Conservation (phyloP, 2,113 vertebrate species). For the Aphyosemion australe region DNA sequence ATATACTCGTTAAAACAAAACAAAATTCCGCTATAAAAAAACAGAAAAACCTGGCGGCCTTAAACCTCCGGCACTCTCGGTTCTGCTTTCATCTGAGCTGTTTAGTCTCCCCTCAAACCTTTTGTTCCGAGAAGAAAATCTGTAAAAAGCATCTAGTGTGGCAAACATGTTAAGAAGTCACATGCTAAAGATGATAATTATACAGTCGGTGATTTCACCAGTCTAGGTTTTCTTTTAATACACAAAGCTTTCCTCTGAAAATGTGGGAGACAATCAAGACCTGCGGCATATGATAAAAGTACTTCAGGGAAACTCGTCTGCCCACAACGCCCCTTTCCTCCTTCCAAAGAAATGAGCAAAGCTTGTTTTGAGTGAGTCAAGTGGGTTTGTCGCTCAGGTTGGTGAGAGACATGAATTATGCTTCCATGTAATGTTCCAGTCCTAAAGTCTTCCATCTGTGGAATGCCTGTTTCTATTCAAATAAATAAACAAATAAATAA, state of each 20-base stretch:
- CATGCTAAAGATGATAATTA: constrained; percentile 51
- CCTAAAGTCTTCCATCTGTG: too few relatives aligned
- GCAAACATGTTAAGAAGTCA: constrained; percentile 51
- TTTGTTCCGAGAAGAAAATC: constrained; percentile 51
- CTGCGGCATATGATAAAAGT: constrained; percentile 43
- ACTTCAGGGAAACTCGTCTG: constrained; percentile 63
- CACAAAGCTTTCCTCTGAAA: constrained; percentile 50
- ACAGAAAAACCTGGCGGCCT: constrained; percentile 11
- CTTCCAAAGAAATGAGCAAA: not conserved
- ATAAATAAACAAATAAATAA: too few relatives aligned
- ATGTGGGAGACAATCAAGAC: constrained; percentile 25
- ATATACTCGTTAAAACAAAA: constrained; percentile 47
- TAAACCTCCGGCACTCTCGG: constrained; percentile 1
- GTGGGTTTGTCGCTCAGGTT: constrained; percentile 12
- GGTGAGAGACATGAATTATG: constrained; percentile 49
- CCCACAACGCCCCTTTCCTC: not conserved
- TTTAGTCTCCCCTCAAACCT: not conserved
- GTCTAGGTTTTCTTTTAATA: constrained; percentile 53
- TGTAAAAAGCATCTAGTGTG: constrained; percentile 59
- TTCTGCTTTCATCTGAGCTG: constrained; percentile 17
- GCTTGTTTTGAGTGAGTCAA: constrained; percentile 30
- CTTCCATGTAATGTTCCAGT: constrained; percentile 49
- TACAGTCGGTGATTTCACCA: constrained; percentile 56
- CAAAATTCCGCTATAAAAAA: constrained; percentile 14
- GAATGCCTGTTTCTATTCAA: too few relatives aligned